Evolutionary conservation across 2,888 invertebrate species (phyloP).

Genomic region (Sturmia bella): DNA sequence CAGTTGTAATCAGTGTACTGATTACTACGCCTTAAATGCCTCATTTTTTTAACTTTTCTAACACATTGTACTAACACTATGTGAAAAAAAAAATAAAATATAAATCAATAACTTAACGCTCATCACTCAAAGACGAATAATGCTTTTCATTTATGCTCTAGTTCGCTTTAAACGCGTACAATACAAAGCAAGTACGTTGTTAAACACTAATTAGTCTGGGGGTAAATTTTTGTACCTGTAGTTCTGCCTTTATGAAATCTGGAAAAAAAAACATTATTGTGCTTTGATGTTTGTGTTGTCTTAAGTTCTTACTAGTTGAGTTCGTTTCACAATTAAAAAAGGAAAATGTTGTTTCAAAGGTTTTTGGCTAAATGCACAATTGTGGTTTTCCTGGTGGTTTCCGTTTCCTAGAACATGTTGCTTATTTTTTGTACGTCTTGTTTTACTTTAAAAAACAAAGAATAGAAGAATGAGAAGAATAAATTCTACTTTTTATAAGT

Average conservation of each 20-base stretch:
- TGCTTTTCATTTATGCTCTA: no score
- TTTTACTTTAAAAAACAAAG: no score
- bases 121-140: no score
- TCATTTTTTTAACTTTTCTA: no score
- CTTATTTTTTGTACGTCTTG: conserved; percentile 68
- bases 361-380: conserved; percentile 74
- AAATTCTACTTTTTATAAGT: conserved; percentile 1
- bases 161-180: no score
- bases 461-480: no score
- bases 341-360: conserved; percentile 48
- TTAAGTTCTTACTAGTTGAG: not conserved
- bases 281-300: conserved; percentile 18
- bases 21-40: no score
- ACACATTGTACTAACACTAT: no score
- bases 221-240: conserved; percentile 21
- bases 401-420: conserved; percentile 76
- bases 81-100: no score
- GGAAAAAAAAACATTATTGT: not conserved
- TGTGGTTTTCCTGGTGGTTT: conserved; percentile 79
- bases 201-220: not conserved
- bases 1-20: no score
- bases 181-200: no score
- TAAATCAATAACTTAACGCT: no score
- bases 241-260: not conserved
- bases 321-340: conserved; percentile 39